These are phyloP conservation scores for Chaenogobius annularis DNA, from an alignment of 2,113 vertebrate species.

Conservation along the genomic window DNA sequence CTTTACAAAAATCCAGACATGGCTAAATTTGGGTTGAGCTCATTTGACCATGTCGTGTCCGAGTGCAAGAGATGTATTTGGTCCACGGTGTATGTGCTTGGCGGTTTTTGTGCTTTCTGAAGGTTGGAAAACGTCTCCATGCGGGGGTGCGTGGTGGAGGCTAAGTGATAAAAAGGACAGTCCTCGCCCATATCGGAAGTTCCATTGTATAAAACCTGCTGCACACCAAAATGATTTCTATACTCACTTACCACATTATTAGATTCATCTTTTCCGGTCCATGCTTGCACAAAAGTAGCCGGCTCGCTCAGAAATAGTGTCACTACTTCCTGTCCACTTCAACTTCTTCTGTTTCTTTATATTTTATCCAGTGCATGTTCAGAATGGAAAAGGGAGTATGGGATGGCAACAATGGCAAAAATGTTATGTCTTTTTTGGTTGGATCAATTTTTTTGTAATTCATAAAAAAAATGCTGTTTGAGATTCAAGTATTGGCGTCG, in stretches of 20 bases:
- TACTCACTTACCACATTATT: constrained; percentile 23
- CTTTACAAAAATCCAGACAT: constrained; percentile 23
- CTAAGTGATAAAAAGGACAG: constrained; percentile 38
- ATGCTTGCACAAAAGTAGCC: neutral
- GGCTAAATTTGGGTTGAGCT: constrained; percentile 20
- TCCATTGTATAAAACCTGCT: constrained; percentile 22
- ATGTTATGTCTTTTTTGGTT: too few species aligned
- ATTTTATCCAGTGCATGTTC: neutral
- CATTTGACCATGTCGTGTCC: constrained; percentile 8
- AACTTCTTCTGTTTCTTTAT: too few species aligned
- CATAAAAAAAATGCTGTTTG: too few species aligned
- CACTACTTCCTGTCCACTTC: too few species aligned
- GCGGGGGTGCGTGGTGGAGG: constrained; percentile 49
- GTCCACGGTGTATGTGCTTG: constrained; percentile 51
- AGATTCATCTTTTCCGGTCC: neutral
- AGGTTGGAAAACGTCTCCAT: constrained; percentile 57
- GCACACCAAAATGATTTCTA: neutral
- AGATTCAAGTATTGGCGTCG: too few species aligned
- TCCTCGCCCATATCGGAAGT: constrained; percentile 30
- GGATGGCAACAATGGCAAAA: too few species aligned
- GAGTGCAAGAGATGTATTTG: constrained; percentile 27
- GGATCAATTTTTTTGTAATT: too few species aligned
- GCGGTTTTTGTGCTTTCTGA: constrained; percentile 45
- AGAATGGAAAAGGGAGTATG: neutral
- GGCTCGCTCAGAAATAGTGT: too few species aligned